Base-by-base conservation (phyloP, 1,140 invertebrate species). In the Cherax quadricarinatus region DNA sequence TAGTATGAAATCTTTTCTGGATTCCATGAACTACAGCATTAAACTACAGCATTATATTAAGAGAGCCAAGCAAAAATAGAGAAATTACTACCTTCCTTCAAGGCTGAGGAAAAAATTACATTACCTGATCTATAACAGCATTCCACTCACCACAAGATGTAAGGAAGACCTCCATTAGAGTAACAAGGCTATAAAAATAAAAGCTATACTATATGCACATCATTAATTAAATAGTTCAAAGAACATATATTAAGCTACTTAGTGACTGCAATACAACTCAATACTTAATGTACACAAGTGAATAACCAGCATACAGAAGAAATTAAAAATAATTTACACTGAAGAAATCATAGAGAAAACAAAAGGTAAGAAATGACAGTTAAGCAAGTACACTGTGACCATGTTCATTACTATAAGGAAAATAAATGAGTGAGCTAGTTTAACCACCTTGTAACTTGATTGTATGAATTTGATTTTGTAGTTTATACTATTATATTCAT, bases 91-190 rank as follows among this genome's bases (percentile, higher is more conserved):
- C 75, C 86, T 62, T 60, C 75, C 73, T 80, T 80, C 75, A 41
- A 18, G 21, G 24, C 57, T 6, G 41, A 41, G 78, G 79, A 57
- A 60, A 88, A 88, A 62, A 60, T 30, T 88, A 88, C 86, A 80
- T 88, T 88, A 88, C 86, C 86, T 88, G 86, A 24, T 80, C 41
- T 60, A 48, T 48, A 75, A 73, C 78, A 80, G 86, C 83, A 62
- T 66, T 88, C 75, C 78, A 88, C 75, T 88, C 57, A 79, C 53
- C 51, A 79, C 51, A 80, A 80, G 75, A 88, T 62, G 86, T 53
- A 88, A 21, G 81, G 51, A 88, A 79, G 86, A 57, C 86, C 75
- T 10, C 80, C 73, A 79, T 60, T 18, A 75, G 60, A 60, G 41
- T 78, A 75, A 62, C 75, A 88, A 80, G 24, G 75, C 75, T 80